Base-by-base conservation (phyloP, 2,797 vertebrate species). In the Pangasius djambal region DNA sequence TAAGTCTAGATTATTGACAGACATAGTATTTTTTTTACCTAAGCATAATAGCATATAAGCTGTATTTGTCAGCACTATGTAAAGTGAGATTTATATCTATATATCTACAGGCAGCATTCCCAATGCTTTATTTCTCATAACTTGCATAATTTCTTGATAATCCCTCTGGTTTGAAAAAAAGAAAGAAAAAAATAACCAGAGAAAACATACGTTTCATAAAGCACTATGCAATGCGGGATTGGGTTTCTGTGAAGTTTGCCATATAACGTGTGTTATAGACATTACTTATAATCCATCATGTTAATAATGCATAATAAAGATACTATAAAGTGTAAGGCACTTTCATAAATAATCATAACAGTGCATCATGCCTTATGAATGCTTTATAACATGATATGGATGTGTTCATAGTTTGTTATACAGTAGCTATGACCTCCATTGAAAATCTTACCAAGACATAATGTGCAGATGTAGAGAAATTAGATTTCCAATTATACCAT, bases 401-500 rank as follows among this genome's bases (percentile, higher is more conserved):
- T 31, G 48, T 34, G 52, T 34, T 75, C 16, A 34, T 34, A 16
- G 16, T 37, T n/a, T 75, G 22, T 50, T 77, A 77, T 44, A 44
- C 72, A 44, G 72, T 74, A 44, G 48, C 37, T 20, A 72, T 40
- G 20, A 74, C 69, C n/a, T 15, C 2, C 12, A 61, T 2, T 9
- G 6, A 25, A 67, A n/a, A 70, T 6, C 13, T 9, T 74, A 0
- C 28, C 25, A 37, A 50, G 69, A 31, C 6, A 31, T 3, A 0
- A 44, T 20, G 22, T 65, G 1, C 12, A 75, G 57, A 50, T 18
- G 13, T 28, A 55, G 18, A 18, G 16, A 28, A 67, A 74, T n/a
- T 31, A 50, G 70, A 72, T 40, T 40, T 40, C 31, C 3, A 20
- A 15, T 88, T 91, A 40, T 91, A 99, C 98, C 98, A 0, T 95